phyloP scores from a whole-genome alignment of 2,113 vertebrate genomes.

The Nycticorax nycticorax region DNA sequence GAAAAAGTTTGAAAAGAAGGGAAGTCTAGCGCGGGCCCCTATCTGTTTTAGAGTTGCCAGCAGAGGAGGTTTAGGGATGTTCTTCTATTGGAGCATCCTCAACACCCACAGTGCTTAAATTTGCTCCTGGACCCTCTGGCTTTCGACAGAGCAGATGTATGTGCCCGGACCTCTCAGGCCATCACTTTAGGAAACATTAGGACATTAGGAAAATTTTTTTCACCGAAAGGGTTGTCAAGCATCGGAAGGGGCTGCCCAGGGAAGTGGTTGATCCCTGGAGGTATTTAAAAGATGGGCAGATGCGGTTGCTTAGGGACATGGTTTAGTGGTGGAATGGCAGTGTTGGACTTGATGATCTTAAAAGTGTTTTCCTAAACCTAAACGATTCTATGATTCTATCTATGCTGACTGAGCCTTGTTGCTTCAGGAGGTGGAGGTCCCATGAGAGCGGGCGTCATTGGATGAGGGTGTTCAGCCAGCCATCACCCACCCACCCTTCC shows the following conservation, averaged over 20 bases:
- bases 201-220: too few species aligned
- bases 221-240: too few species aligned
- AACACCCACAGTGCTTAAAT: not conserved
- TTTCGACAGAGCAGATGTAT: not conserved
- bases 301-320: too few species aligned
- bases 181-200: not conserved
- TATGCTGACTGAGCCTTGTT: not conserved
- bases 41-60: not conserved
- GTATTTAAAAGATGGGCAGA: too few species aligned
- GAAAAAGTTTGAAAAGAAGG: not conserved
- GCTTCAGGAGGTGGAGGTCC: not conserved
- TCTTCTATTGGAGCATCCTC: not conserved
- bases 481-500: not conserved
- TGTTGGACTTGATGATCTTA: too few species aligned
- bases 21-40: not conserved
- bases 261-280: too few species aligned
- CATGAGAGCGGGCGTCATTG: not conserved
- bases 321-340: too few species aligned
- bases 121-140: not conserved
- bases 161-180: not conserved
- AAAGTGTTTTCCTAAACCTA: too few species aligned
- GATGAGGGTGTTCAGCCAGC: not conserved
- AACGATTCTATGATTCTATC: not conserved
- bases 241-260: too few species aligned
- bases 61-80: not conserved